These are phyloP conservation scores for Melipona bicolor DNA, from an alignment of 2,888 invertebrate species.

Conservation along the genomic window DNA sequence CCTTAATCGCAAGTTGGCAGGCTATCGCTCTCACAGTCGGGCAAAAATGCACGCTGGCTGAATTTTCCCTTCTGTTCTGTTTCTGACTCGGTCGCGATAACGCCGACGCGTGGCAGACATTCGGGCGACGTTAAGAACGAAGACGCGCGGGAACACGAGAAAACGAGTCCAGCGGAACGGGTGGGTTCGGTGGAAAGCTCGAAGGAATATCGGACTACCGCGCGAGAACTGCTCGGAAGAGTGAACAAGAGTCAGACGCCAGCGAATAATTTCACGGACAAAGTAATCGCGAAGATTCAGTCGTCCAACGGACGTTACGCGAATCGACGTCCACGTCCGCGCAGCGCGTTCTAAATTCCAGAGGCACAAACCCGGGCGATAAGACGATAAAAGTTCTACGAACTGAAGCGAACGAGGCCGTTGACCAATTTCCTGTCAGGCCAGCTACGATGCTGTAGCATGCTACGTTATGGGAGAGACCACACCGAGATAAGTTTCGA, in stretches of 20 bases:
- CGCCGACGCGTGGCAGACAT: not conserved
- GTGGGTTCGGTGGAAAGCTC: not conserved
- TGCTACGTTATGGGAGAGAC: not conserved
- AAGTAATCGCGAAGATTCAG: slow-evolving; percentile 16
- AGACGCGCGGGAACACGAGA: not conserved
- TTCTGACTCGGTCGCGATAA: slow-evolving; percentile 10
- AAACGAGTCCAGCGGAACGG: not conserved
- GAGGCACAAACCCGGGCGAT: too few relatives aligned
- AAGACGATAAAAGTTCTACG: not conserved
- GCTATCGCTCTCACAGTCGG: not conserved
- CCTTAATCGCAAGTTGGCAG: slow-evolving; percentile 44
- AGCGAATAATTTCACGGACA: slow-evolving; percentile 13
- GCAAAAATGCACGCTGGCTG: slow-evolving; percentile 2
- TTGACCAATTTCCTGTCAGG: slow-evolving; percentile 2
- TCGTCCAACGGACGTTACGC: not conserved
- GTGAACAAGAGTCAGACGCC: slow-evolving; percentile 1
- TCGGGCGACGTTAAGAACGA: slow-evolving; percentile 4
- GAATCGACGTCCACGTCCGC: not conserved
- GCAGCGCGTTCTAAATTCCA: not conserved
- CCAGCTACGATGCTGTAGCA: not conserved
- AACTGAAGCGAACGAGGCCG: not conserved
- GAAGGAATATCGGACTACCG: slow-evolving; percentile 7
- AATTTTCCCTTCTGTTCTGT: not conserved
- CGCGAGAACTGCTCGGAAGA: not conserved
- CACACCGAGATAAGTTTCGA: slow-evolving; percentile 30